Percentiles rank a stretch among this genome's conserved stretches.
These are phyloP conservation scores for Taxidea taxus DNA, from an alignment of 2,113 vertebrate species.

Conservation along the genomic window DNA sequence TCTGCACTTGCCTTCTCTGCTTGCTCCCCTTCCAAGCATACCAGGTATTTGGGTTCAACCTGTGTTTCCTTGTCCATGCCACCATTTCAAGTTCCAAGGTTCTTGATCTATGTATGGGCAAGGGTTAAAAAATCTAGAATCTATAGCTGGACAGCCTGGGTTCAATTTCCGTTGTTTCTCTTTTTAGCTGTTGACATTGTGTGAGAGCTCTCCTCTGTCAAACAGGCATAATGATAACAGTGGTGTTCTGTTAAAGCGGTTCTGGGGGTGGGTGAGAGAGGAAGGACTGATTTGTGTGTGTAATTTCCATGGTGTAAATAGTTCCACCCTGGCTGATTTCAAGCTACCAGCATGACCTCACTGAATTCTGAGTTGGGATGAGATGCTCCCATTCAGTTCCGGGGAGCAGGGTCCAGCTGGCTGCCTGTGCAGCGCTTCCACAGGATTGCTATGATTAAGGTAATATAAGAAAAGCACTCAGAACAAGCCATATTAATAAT, in stretches of 20 bases:
- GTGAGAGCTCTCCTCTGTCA: not conserved
- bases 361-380: not conserved
- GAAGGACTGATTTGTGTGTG: not conserved
- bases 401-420: not conserved
- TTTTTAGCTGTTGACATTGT: not conserved
- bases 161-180: not conserved
- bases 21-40: not conserved
- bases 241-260: not conserved
- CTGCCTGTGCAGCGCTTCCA: not conserved
- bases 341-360: not conserved
- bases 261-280: not conserved
- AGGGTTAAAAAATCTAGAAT: not conserved
- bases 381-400: not conserved
- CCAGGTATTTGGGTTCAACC: not conserved
- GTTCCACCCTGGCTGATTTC: not conserved
- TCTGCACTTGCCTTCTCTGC: not conserved
- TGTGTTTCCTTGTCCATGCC: not conserved
- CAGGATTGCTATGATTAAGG: no score
- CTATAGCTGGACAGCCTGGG: not conserved
- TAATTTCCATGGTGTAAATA: not conserved
- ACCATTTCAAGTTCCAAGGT: not conserved
- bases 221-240: not conserved
- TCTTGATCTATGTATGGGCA: no score
- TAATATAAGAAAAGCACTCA: not conserved
- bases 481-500: not conserved